phyloP scores from a whole-genome alignment of 2,113 vertebrate genomes.

The Rhipidura dahli region DNA sequence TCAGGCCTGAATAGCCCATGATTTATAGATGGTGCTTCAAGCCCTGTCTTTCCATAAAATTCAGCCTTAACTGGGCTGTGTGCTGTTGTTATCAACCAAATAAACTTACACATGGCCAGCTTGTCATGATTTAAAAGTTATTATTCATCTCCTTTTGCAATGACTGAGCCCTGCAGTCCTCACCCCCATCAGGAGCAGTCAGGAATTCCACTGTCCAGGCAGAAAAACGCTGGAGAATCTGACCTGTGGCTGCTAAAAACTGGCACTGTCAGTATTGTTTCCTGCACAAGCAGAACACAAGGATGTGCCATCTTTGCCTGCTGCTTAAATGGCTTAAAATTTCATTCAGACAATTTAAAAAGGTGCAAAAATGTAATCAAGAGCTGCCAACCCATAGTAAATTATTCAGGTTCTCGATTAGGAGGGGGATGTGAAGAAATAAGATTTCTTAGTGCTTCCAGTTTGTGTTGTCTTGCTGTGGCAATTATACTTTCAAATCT shows the following conservation, averaged over 20 bases:
- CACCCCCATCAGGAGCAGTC: background rate
- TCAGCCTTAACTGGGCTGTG: background rate
- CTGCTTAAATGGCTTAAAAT: background rate
- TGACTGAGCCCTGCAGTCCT: background rate
- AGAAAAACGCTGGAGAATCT: background rate
- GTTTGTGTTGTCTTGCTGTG: slow-evolving; percentile 56
- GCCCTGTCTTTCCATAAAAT: background rate
- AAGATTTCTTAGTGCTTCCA: slow-evolving; percentile 5
- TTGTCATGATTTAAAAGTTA: background rate
- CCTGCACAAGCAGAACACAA: background rate
- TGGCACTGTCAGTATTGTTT: background rate
- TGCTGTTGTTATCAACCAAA: background rate
- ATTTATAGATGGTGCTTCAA: background rate
- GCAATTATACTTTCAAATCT: slow-evolving; percentile 59
- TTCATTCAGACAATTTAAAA: slow-evolving; percentile 9
- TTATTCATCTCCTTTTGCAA: background rate
- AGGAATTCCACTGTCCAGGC: background rate
- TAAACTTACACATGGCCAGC: background rate
- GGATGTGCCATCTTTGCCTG: background rate
- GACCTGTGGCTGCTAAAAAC: background rate
- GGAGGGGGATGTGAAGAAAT: background rate
- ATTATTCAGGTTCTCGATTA: slow-evolving; percentile 3
- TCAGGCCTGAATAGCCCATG: background rate
- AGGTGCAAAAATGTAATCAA: slow-evolving; percentile 38
- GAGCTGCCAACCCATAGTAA: slow-evolving; percentile 6